phyloP scores from a whole-genome alignment of 2,113 vertebrate genomes.

The Callaeas wilsoni region DNA sequence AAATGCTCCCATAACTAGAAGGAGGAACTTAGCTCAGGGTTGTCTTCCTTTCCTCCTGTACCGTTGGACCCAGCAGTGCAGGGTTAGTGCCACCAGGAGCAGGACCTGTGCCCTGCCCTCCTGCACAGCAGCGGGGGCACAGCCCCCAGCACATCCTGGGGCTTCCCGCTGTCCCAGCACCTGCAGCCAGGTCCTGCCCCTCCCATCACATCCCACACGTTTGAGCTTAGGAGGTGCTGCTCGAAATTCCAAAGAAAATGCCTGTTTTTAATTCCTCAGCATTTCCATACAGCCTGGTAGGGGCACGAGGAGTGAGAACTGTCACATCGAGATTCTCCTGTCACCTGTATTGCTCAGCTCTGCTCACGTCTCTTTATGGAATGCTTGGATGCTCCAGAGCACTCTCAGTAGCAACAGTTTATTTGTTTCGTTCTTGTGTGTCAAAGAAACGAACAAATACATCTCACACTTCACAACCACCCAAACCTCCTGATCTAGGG shows the following conservation, averaged over 20 bases:
- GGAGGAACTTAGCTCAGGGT: background rate
- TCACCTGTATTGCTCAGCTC: background rate
- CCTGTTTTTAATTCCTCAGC: background rate
- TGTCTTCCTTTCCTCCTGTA: rapidly evolving
- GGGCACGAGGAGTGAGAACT: background rate
- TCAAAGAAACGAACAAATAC: background rate
- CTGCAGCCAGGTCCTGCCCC: background rate
- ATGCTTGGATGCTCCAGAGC: background rate
- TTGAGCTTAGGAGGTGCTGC: background rate
- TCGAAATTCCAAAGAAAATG: background rate
- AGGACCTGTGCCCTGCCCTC: background rate
- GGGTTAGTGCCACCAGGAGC: background rate
- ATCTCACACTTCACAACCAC: background rate
- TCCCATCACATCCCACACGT: background rate
- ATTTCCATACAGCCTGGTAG: background rate
- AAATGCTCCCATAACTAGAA: background rate
- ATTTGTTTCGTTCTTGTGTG: background rate
- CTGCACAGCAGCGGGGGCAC: background rate
- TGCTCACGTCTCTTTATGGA: background rate
- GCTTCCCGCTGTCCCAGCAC: background rate
- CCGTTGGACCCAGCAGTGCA: background rate
- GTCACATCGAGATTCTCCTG: background rate
- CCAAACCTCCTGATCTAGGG: background rate
- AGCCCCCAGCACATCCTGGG: background rate
- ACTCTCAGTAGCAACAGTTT: background rate